These are phyloP conservation scores for Trichomycterus rosablanca DNA, from an alignment of 2,113 vertebrate species.

Conservation along the genomic window DNA sequence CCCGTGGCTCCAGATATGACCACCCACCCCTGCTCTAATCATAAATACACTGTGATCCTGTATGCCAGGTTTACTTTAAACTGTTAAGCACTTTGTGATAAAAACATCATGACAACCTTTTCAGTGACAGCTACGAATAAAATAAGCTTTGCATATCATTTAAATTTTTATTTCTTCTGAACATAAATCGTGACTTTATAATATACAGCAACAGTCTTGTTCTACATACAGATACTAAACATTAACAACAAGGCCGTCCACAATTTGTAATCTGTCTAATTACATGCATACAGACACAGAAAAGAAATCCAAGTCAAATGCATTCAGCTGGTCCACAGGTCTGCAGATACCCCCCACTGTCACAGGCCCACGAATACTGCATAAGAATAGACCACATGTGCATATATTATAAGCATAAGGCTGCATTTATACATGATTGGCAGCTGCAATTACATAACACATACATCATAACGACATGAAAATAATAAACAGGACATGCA, in stretches of 20 bases:
- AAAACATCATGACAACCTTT: slow-evolving; percentile 21
- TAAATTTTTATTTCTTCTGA: too few relatives aligned
- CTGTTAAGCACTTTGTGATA: slow-evolving; percentile 36
- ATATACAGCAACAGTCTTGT: too few relatives aligned
- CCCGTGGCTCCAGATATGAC: slow-evolving; percentile 48
- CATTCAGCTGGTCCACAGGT: background rate
- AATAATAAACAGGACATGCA: background rate
- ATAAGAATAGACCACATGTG: background rate
- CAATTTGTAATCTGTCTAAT: too few relatives aligned
- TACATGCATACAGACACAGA: too few relatives aligned
- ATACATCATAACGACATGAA: slow-evolving; percentile 5
- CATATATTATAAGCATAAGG: background rate
- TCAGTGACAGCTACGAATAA: background rate
- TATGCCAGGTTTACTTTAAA: slow-evolving; percentile 31
- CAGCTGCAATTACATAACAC: slow-evolving; percentile 11
- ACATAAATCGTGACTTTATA: too few relatives aligned
- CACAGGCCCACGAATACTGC: background rate
- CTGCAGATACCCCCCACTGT: background rate
- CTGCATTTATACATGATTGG: background rate
- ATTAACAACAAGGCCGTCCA: too few relatives aligned
- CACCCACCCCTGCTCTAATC: slow-evolving; percentile 58
- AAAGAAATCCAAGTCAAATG: too few relatives aligned
- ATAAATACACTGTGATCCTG: slow-evolving; percentile 59
- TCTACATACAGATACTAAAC: too few relatives aligned
- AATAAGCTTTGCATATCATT: background rate